Evolutionary conservation across 37 sponge, comb jelly and placozoan genomes (phyloP).

Genomic region (Spongia lamella): DNA sequence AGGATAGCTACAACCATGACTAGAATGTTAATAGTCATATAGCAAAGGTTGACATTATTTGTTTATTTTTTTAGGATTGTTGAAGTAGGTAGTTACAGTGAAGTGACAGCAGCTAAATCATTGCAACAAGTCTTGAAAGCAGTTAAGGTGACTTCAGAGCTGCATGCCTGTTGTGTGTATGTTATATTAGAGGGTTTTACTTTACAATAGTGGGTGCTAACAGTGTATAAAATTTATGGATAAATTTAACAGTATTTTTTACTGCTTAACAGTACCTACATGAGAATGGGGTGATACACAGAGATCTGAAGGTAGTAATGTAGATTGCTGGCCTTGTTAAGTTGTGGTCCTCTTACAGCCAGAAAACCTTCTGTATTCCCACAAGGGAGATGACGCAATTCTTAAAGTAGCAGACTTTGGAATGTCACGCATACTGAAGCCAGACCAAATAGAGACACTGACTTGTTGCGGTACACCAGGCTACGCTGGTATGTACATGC

Average conservation of each 20-base stretch:
- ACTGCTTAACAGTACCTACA: conserved; percentile 42
- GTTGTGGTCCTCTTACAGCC: conserved; percentile 11
- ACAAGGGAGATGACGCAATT: background rate
- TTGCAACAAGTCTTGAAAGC: conserved; percentile 14
- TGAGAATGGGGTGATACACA: conserved; percentile 19
- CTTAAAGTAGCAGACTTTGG: conserved; percentile 52
- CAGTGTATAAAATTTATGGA: too few relatives aligned
- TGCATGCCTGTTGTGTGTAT: too few relatives aligned
- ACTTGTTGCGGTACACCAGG: conserved; percentile 49
- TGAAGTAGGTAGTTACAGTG: conserved; percentile 17
- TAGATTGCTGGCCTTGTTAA: background rate
- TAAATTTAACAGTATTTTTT: too few relatives aligned
- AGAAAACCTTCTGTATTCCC: conserved; percentile 36
- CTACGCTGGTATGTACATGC: conserved; percentile 30
- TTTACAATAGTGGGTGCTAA: too few relatives aligned
- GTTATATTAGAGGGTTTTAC: too few relatives aligned
- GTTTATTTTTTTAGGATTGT: conserved; percentile 2
- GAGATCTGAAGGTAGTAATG: conserved; percentile 18
- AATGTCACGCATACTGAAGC: conserved; percentile 17
- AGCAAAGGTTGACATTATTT: too few relatives aligned
- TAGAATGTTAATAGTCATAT: too few relatives aligned
- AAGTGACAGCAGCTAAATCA: background rate
- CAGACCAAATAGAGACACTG: conserved; percentile 3
- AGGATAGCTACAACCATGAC: too few relatives aligned
- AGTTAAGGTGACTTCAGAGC: conserved; percentile 1